These are phyloP conservation scores for Mamestra configurata DNA, from an alignment of 1,140 invertebrate genomes.

Conservation along the genomic window DNA sequence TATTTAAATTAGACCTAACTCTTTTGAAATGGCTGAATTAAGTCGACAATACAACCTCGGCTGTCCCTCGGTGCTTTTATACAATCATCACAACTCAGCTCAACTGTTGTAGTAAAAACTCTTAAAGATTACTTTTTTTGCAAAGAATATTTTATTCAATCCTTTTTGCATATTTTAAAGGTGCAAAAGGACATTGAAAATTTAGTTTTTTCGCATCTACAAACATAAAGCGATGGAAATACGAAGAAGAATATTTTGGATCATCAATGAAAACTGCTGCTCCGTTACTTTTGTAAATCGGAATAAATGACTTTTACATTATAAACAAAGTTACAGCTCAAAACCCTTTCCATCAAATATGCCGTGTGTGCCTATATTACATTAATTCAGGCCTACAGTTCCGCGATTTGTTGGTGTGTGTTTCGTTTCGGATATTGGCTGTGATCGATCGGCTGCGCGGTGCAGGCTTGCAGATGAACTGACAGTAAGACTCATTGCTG, in stretches of 20 bases:
- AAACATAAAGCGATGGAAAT: too few relatives aligned
- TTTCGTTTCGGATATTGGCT: slow-evolving; percentile 10
- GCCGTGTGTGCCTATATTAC: neutral
- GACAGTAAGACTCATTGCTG: slow-evolving; percentile 26
- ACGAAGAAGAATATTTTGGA: too few relatives aligned
- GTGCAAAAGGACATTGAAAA: neutral
- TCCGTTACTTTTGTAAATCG: neutral
- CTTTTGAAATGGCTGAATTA: neutral
- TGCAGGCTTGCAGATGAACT: slow-evolving; percentile 8
- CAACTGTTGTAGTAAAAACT: slow-evolving; percentile 1
- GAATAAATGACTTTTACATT: neutral
- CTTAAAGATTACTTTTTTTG: neutral
- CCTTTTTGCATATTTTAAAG: neutral
- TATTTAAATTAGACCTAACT: slow-evolving; percentile 7
- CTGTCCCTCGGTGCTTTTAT: neutral
- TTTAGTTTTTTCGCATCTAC: neutral
- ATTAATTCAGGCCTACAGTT: slow-evolving; percentile 1
- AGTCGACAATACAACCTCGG: slow-evolving; percentile 9
- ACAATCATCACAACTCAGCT: neutral
- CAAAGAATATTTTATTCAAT: slow-evolving; percentile 3
- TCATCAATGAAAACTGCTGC: neutral
- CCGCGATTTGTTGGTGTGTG: neutral
- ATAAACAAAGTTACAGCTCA: neutral
- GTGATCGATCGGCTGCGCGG: slow-evolving; percentile 8
- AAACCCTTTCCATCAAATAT: slow-evolving; percentile 23